Conservation (phyloP, 2,888 invertebrate species). For the Sinotaia quadrata region DNA sequence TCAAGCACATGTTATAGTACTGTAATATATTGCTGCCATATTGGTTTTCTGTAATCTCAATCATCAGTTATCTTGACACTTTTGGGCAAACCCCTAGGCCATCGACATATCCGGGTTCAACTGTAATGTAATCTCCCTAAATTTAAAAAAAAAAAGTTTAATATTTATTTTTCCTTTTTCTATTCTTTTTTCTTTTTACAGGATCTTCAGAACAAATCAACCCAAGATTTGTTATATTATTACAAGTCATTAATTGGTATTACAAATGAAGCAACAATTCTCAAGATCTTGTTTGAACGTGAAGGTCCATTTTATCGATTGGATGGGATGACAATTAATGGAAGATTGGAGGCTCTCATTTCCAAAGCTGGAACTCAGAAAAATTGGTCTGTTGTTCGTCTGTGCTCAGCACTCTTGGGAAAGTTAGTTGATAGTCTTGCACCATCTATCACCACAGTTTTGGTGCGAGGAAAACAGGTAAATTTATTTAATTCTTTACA, state of each 20-base stretch:
- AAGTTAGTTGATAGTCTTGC: conserved; percentile 98
- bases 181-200: conserved; percentile 37
- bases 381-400: conserved; percentile 85
- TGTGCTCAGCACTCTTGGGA: conserved; percentile 92
- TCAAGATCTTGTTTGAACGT: conserved; percentile 85
- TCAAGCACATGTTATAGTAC: too few species aligned
- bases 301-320: conserved; percentile 87
- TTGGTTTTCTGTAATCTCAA: too few species aligned
- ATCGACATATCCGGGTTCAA: too few species aligned
- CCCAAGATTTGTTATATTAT: conserved; percentile 83
- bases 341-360: conserved; percentile 72
- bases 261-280: conserved; percentile 86
- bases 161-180: too few species aligned
- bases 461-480: conserved; percentile 98
- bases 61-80: too few species aligned
- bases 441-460: conserved; percentile 96
- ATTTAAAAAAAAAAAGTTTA: too few species aligned
- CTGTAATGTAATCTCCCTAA: too few species aligned
- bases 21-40: too few species aligned
- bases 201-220: conserved; percentile 79
- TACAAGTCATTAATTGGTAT: conserved; percentile 81
- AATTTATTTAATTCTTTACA: conserved; percentile 20
- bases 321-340: conserved; percentile 73
- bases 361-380: conserved; percentile 68
- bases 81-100: too few species aligned